Base-by-base conservation (phyloP, 2,888 invertebrate species). In the Cryptocephalus primarius region DNA sequence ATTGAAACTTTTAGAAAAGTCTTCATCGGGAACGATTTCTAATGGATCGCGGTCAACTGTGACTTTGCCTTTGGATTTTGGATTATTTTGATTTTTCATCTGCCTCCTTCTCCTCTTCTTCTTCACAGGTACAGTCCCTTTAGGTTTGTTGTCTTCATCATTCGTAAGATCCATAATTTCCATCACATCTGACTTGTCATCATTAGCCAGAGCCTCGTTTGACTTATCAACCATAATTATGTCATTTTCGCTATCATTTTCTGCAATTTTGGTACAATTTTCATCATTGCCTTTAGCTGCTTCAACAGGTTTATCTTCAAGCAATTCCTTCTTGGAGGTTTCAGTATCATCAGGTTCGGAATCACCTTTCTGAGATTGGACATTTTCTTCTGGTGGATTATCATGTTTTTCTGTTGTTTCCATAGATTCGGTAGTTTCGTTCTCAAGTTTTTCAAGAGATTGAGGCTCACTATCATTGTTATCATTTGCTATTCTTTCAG, bases 301-400 rank as follows among this genome's bases (percentile, higher is more conserved):
- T 36, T 39, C 45, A 46, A 32, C 9, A n/a, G 40, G 33, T 41
- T 42, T 38, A 13, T 32, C 43, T 39, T 9, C 12, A 42, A 10
- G 1, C 2, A 42, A 2, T 8, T 45, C 39, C 10, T 4, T 10
- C 41, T 46, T 36, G 6, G 12, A n/a, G 6, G 36, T 36, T 9
- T 43, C 33, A 44, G 22, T 33, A 42, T 40, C 36, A 43, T 46
- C 38, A 36, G n/a, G 6, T 36, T 33, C 42, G 38, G 42, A 41
- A 36, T 40, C 39, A 36, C 32, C 34, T 14, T 42, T 43, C 33
- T 22, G 12, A 33, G 8, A 13, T 34, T 38, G 22, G 3, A 22
- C 22, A 39, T 44, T 33, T 33, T 41, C 14, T 33, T 43, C 39
- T 12, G 33, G 34, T 48, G 32, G 11, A 13, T 45, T 32, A 38